Evolutionary conservation across 2,797 vertebrate genomes (phyloP).

Genomic region (Pangasius krempfi): DNA sequence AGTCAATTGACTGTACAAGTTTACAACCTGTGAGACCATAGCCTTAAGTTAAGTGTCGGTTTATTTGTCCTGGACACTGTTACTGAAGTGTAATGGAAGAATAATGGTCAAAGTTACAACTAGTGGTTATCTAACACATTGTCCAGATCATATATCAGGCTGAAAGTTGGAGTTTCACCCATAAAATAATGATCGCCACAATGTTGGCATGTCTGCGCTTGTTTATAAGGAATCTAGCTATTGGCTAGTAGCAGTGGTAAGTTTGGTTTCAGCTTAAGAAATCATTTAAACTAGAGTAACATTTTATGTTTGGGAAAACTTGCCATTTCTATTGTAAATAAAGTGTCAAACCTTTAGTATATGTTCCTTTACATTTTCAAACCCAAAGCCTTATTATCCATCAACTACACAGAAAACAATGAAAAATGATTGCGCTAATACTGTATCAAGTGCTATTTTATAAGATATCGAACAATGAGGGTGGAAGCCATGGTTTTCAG

Average conservation of each 20-base stretch:
- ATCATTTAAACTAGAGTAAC: no score
- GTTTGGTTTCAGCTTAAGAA: neutral
- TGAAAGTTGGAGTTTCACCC: neutral
- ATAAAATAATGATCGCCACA: neutral
- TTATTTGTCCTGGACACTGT: conserved; percentile 34
- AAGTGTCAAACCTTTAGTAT: neutral
- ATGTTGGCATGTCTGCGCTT: neutral
- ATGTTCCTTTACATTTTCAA: neutral
- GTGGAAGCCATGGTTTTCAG: no score
- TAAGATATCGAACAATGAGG: neutral
- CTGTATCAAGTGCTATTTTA: neutral
- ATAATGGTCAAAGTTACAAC: neutral
- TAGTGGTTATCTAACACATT: neutral
- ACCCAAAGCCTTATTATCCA: neutral
- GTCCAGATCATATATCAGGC: neutral
- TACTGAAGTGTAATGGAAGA: neutral
- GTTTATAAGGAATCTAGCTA: neutral
- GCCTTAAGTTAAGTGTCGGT: conserved; percentile 32
- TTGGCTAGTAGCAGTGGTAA: neutral
- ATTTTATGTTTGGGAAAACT: neutral
- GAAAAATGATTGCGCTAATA: neutral
- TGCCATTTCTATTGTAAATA: neutral
- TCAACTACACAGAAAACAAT: neutral
- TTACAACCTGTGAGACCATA: conserved; percentile 42
- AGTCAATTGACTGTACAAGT: conserved; percentile 32